Percentiles rank a stretch among this genome's conserved stretches.
Evolutionary conservation across 1,140 invertebrate species (phyloP).

Genomic region (Anthonomus grandis): DNA sequence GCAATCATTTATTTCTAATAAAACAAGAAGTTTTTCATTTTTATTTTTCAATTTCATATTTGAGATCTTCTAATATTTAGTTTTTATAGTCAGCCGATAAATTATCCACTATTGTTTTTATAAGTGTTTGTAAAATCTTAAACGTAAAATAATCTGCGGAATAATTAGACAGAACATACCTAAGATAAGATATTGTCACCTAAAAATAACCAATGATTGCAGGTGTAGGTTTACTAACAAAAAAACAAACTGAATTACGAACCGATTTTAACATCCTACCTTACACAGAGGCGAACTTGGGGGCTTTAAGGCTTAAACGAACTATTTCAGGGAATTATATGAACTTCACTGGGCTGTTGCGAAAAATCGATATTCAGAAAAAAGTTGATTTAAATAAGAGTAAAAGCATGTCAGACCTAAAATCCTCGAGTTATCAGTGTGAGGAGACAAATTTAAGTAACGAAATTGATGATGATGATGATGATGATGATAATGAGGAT

Average conservation of each 20-base stretch:
- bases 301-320: slow-evolving; percentile 18
- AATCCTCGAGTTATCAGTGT: background rate
- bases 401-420: slow-evolving; percentile 17
- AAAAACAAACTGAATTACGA: slow-evolving; percentile 14
- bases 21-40: too few species aligned
- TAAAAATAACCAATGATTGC: slow-evolving; percentile 25
- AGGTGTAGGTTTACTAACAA: slow-evolving; percentile 21
- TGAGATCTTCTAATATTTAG: too few species aligned
- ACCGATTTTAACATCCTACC: slow-evolving; percentile 16
- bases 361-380: slow-evolving; percentile 12
- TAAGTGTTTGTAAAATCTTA: too few species aligned
- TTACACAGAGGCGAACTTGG: slow-evolving; percentile 13
- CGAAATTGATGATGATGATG: slow-evolving; percentile 10
- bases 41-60: too few species aligned
- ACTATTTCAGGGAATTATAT: slow-evolving; percentile 23
- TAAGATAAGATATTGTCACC: slow-evolving; percentile 17
- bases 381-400: slow-evolving; percentile 13
- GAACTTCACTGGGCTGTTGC: slow-evolving; percentile 14
- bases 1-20: too few species aligned
- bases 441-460: slow-evolving; percentile 13
- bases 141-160: too few species aligned
- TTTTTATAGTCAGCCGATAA: too few species aligned
- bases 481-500: background rate
- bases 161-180: too few species aligned
- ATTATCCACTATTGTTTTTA: too few species aligned